Evolutionary conservation across 1,140 invertebrate species (phyloP), one percentile per base, ranked within the genome.

Genomic region (Lasioglossum albipes): DNA sequence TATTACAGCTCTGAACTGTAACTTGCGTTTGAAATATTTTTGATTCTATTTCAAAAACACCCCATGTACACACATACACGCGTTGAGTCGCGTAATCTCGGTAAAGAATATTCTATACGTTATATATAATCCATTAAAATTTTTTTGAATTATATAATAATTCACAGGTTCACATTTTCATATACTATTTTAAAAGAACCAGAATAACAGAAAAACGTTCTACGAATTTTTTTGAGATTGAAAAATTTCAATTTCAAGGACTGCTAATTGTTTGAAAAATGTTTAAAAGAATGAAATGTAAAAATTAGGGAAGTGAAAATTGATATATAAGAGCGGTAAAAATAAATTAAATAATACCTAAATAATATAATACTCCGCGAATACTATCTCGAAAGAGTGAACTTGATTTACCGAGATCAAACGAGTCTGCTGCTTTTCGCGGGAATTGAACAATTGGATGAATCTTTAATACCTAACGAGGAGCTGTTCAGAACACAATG

Each of bases 401-500:
- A 7, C 13, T 52, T 41, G 49, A 27, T 75, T 66, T 75, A 75
- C 62, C 62, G 45, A 75, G 62, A 75, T 66, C 49, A 57, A 75
- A 75, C 73, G 62, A 66, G 45, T 22, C 18, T 45, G 41, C 18
- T 0, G n/a, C 7, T 59, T 73, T 22, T 3, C 16, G 12, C 22
- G 27, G 16, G 22, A 7, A 20, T 2, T 12, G 62, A 31, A 27
- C 36, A 75, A 54, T 75, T 36, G 22, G 62, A 75, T 7, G 49
- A 68, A 7, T 52, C 52, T 75, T 75, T n/a, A 68, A 54, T 27
- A 31, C 52, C 16, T 18, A 42, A 68, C 18, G 27, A 42, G 52
- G 31, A 5, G 45, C 36, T 13, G 31, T 75, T 75, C 73, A 68
- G 65, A 68, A 68, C n/a, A 9, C 0, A 57, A 59, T 45, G 3